These are phyloP conservation scores for Schizaphis graminum DNA, from an alignment of 2,888 invertebrate species.

Conservation along the genomic window DNA sequence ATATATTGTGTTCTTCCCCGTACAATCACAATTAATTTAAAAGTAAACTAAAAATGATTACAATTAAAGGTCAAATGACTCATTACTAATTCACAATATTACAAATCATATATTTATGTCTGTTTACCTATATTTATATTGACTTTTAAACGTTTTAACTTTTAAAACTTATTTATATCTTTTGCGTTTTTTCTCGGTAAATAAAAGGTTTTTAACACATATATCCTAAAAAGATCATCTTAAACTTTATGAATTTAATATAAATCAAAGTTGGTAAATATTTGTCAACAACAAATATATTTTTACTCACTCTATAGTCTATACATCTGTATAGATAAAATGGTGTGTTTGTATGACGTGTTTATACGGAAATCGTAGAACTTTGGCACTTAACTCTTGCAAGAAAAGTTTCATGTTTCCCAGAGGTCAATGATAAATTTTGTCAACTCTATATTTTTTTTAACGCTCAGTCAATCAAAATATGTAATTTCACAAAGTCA, in stretches of 20 bases:
- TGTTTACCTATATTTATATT: background rate
- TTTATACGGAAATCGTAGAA: slow-evolving; percentile 39
- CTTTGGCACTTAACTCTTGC: slow-evolving; percentile 32
- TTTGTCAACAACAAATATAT: slow-evolving; percentile 38
- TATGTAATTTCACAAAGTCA: background rate
- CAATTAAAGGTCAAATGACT: background rate
- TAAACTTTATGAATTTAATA: slow-evolving; percentile 41
- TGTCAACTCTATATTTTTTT: background rate
- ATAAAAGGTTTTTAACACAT: background rate
- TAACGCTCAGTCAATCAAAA: background rate
- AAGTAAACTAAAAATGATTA: background rate
- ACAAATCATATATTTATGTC: background rate
- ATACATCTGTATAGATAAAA: background rate
- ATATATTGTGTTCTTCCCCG: background rate
- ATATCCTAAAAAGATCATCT: background rate
- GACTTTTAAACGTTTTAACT: background rate
- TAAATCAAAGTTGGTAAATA: slow-evolving; percentile 46
- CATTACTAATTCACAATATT: background rate
- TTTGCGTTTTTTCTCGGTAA: background rate
- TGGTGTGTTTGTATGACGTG: slow-evolving; percentile 1
- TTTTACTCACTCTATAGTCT: background rate
- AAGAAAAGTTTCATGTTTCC: slow-evolving; percentile 50
- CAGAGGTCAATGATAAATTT: slow-evolving; percentile 25
- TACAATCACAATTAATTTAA: background rate
- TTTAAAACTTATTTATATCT: background rate